A percentile compares a stretch with the other conserved stretches of the same genome.
These are phyloP conservation scores for Tylochromis polylepis DNA, from an alignment of 2,113 vertebrate species.

Conservation along the genomic window DNA sequence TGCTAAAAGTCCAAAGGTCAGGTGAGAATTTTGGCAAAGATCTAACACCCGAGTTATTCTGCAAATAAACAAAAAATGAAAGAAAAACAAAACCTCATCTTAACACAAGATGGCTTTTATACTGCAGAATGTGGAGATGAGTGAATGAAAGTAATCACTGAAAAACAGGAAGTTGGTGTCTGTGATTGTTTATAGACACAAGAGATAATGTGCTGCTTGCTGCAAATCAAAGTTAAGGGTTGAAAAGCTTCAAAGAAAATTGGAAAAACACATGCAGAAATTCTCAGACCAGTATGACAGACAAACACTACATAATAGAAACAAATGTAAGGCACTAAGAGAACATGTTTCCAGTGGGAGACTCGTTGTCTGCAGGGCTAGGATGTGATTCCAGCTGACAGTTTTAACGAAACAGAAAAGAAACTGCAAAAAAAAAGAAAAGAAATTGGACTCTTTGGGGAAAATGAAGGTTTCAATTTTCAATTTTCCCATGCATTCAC, in stretches of 20 bases:
- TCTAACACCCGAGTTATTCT: background rate
- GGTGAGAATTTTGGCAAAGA: background rate
- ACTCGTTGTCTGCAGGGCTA: background rate
- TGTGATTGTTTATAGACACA: background rate
- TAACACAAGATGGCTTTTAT: background rate
- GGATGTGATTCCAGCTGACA: background rate
- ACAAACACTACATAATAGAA: background rate
- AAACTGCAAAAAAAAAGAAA: background rate
- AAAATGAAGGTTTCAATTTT: background rate
- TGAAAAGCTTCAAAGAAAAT: background rate
- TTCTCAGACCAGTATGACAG: background rate
- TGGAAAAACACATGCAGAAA: background rate
- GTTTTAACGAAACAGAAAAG: background rate
- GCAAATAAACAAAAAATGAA: background rate
- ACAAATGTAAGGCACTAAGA: background rate
- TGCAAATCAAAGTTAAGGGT: background rate
- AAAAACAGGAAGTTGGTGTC: background rate
- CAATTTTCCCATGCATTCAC: too few relatives aligned
- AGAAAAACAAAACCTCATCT: background rate
- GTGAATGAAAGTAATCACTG: accelerated
- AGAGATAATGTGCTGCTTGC: background rate
- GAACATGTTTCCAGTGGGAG: background rate
- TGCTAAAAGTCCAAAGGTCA: background rate
- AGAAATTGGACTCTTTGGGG: background rate
- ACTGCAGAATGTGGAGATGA: background rate